Percentiles rank a stretch among this genome's conserved stretches.
phyloP scores from a whole-genome alignment of 2,797 vertebrate species.

The Stomatorhinus walkeri region DNA sequence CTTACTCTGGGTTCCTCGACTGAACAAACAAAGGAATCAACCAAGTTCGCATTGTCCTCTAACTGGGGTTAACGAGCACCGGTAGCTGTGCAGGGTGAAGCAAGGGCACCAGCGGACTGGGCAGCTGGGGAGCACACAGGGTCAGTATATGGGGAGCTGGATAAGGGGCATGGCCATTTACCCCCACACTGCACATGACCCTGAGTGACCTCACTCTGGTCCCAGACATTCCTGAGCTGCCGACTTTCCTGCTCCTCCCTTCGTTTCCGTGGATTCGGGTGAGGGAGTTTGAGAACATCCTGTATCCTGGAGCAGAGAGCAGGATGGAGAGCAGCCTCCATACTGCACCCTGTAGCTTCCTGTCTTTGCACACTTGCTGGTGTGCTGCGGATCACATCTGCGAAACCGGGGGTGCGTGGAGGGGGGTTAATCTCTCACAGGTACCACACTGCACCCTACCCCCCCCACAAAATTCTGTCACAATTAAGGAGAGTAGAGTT shows the following conservation, averaged over 20 bases:
- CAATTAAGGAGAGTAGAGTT: not conserved
- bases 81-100: not conserved
- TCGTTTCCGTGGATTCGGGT: slow-evolving; percentile 16
- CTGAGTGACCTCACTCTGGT: slow-evolving; percentile 15
- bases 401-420: too few species aligned
- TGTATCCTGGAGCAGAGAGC: slow-evolving; percentile 36
- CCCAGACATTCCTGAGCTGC: slow-evolving; percentile 37
- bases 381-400: not conserved
- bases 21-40: not conserved
- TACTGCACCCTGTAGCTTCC: not conserved
- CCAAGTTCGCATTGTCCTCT: not conserved
- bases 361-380: not conserved
- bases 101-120: not conserved
- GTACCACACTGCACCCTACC: not conserved
- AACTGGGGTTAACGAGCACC: not conserved
- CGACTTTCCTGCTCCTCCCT: slow-evolving; percentile 42
- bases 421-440: not conserved
- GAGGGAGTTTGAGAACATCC: slow-evolving; percentile 35
- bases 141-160: not conserved
- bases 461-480: not conserved
- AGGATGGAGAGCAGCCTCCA: not conserved
- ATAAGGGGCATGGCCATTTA: slow-evolving; percentile 3
- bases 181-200: not conserved
- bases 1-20: not conserved
- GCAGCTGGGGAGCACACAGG: slow-evolving; percentile 15